Percentiles rank a stretch among this genome's conserved stretches.
Evolutionary conservation across 2,888 invertebrate genomes (phyloP).

Genomic region (Cinara cedri): DNA sequence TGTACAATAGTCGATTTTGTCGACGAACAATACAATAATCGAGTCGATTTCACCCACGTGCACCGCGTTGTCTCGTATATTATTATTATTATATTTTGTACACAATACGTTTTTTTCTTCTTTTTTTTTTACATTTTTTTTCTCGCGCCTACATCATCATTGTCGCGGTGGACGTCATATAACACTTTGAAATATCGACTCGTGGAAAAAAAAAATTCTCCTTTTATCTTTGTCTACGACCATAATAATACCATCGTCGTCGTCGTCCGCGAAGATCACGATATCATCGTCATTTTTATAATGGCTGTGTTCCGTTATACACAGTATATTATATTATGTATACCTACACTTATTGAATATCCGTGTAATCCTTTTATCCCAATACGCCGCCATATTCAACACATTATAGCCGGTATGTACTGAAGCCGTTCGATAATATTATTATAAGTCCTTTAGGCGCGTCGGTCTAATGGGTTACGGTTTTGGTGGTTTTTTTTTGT

Average conservation of each 20-base stretch:
- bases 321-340: too few relatives aligned
- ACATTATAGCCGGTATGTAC: too few relatives aligned
- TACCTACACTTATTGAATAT: too few relatives aligned
- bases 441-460: too few relatives aligned
- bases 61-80: not conserved
- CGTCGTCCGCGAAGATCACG: not conserved
- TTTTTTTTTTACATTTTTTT: too few relatives aligned
- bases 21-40: not conserved
- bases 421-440: too few relatives aligned
- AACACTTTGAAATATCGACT: conserved; percentile 33
- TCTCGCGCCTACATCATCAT: too few relatives aligned
- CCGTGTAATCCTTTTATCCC: conserved; percentile 1
- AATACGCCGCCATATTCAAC: too few relatives aligned
- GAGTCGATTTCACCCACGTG: conserved; percentile 40
- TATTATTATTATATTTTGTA: too few relatives aligned
- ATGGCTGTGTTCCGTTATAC: conserved; percentile 4
- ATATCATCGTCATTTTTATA: not conserved
- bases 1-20: not conserved
- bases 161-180: conserved; percentile 7
- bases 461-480: too few relatives aligned
- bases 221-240: conserved; percentile 3
- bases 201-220: not conserved
- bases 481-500: not conserved
- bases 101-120: conserved; percentile 21
- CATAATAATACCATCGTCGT: not conserved